phyloP scores from a whole-genome alignment of 2,797 vertebrate genomes.

The Coendou prehensilis region DNA sequence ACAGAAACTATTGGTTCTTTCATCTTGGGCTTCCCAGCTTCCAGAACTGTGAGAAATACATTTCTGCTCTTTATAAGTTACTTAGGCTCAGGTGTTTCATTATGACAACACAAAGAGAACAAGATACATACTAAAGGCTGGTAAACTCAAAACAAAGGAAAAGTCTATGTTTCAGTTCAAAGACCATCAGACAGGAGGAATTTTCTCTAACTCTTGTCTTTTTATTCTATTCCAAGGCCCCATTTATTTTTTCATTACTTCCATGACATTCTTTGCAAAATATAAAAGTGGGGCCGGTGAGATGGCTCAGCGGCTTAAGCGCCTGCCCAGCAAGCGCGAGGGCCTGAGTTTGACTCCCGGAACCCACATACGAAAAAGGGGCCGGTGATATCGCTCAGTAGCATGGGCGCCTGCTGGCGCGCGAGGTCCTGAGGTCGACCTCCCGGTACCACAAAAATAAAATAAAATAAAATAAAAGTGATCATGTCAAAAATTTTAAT shows the following conservation, averaged over 20 bases:
- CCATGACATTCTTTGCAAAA: neutral
- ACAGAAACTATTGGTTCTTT: neutral
- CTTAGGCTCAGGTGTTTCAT: neutral
- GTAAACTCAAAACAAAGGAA: neutral
- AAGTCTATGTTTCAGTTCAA: neutral
- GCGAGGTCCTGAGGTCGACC: too few relatives aligned
- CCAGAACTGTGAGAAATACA: neutral
- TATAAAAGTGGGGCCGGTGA: too few relatives aligned
- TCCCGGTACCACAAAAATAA: too few relatives aligned
- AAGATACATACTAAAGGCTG: neutral
- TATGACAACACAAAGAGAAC: neutral
- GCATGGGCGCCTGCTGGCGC: too few relatives aligned
- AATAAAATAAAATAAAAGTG: rapidly evolving
- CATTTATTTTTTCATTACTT: neutral
- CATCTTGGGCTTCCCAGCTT: neutral
- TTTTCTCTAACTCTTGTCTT: neutral
- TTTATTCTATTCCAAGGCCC: neutral
- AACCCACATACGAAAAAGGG: too few relatives aligned
- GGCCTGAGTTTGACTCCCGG: too few relatives aligned
- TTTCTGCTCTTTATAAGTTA: neutral
- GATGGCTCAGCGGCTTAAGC: too few relatives aligned
- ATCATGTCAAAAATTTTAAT: neutral
- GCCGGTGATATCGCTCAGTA: too few relatives aligned
- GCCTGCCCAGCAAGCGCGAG: too few relatives aligned
- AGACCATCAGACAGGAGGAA: neutral